Evolutionary conservation across 2,113 vertebrate species (phyloP).

Genomic region (Xyrauchen texanus): DNA sequence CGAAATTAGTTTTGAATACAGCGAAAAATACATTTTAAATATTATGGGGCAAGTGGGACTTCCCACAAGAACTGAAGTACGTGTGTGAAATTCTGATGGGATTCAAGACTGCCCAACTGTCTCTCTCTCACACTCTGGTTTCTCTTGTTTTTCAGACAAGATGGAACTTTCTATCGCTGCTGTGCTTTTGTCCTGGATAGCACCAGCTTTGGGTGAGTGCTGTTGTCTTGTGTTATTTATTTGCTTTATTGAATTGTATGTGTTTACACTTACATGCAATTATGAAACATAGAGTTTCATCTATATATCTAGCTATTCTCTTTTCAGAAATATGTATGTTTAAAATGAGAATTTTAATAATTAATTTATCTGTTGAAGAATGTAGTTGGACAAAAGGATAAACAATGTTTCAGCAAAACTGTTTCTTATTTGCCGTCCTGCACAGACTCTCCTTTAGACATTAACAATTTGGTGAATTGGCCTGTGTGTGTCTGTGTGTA

Average conservation of each 20-base stretch:
- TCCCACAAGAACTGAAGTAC: conserved; percentile 8
- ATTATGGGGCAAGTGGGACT: not conserved
- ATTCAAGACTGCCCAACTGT: not conserved
- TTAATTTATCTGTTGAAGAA: not conserved
- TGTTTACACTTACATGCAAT: not conserved
- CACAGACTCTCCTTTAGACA: not conserved
- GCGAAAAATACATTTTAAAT: too few relatives aligned
- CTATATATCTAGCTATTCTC: too few relatives aligned
- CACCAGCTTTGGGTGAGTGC: conserved; percentile 72
- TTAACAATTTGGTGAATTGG: not conserved
- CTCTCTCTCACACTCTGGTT: not conserved
- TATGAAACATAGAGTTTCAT: not conserved
- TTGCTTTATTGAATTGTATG: not conserved
- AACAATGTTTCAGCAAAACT: not conserved
- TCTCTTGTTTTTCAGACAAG: conserved; percentile 53
- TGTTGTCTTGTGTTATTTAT: not conserved
- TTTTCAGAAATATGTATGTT: too few relatives aligned
- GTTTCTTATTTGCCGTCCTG: not conserved
- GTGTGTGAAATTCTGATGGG: conserved; percentile 46
- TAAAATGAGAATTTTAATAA: too few relatives aligned
- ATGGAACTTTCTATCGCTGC: conserved; percentile 71
- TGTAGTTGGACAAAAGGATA: not conserved
- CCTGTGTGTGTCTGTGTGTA: conserved; percentile 41
- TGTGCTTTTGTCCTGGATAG: conserved; percentile 63
- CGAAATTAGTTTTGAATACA: too few relatives aligned